phyloP scores from a whole-genome alignment of 2,797 vertebrate genomes.

The Xyrichtys novacula region DNA sequence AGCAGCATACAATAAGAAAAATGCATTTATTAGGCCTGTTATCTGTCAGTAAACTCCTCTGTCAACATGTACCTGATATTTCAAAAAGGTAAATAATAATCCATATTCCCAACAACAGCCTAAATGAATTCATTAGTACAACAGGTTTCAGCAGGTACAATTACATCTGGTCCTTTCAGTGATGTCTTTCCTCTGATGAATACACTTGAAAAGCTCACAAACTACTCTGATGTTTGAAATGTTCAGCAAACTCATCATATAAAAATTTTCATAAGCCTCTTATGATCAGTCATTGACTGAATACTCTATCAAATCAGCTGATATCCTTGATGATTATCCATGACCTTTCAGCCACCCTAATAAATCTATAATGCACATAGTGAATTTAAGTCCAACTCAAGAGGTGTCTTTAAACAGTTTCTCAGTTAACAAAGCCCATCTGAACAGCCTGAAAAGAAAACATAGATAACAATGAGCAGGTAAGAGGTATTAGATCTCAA shows the following conservation, averaged over 20 bases:
- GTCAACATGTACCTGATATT: neutral
- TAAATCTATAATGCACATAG: neutral
- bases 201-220: neutral
- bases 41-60: neutral
- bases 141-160: neutral
- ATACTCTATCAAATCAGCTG: neutral
- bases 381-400: slow-evolving; percentile 10
- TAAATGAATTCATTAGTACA: neutral
- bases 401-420: neutral
- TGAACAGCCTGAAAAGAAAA: slow-evolving; percentile 25
- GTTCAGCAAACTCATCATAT: slow-evolving; percentile 1
- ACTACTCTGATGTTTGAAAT: slow-evolving; percentile 19
- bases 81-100: neutral
- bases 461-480: neutral
- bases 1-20: no score
- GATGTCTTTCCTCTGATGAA: neutral
- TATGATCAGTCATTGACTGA: neutral
- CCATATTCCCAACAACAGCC: neutral
- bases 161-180: neutral
- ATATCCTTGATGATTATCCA: slow-evolving; percentile 23
- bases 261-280: neutral
- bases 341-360: slow-evolving; percentile 9
- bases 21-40: no score
- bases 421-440: slow-evolving; percentile 14
- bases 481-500: neutral